Evolutionary conservation across 2,888 invertebrate species (phyloP), one percentile per base, ranked within the genome.

Genomic region (Arge pagana): DNA sequence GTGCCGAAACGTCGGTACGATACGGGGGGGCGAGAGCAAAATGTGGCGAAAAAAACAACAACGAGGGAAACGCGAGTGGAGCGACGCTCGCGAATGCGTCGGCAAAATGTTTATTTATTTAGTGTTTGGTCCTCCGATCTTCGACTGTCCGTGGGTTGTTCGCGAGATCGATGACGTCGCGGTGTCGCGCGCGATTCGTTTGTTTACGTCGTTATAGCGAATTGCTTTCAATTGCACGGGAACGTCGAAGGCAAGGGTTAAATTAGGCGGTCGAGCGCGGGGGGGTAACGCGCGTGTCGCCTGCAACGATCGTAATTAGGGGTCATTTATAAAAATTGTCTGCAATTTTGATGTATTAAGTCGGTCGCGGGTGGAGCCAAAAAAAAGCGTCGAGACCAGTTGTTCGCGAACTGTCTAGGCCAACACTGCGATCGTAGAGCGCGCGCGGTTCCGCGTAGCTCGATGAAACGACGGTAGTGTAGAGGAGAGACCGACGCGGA

Each of bases 241-340:
- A 45, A 52, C 45, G 37, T 45, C 36, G 16, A 28, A 43, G 36
- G 48, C 18, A 30, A 54, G 35, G 53, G 42, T 50, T 43, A 24
- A 45, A 45, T 45, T 45, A 45, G 45, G 45, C 45, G 33, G 52
- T 52, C 43, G 43, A 54, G 21, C 42, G 33, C 43, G 26, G 31
- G 40, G 42, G 43, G 36, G 48, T 57, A 53, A 55, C 50, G 43
- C 33, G 41, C 43, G 42, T 51, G 50, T 51, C 50, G 33, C 50
- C 43, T 36, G 42, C 42, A 55, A 53, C 52, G 50, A 52, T 43
- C 50, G 53, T 54, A 51, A 51, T 58, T 43, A 56, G 48, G 50
- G 53, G 50, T 45, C 54, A 58, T 53, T 58, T 53, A 49, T 45
- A 48, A 54, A 53, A 56, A 58, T 56, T 55, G 53, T 52, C 56